Base-by-base conservation (phyloP, 2,797 vertebrate genomes). In the Euthynnus affinis region DNA sequence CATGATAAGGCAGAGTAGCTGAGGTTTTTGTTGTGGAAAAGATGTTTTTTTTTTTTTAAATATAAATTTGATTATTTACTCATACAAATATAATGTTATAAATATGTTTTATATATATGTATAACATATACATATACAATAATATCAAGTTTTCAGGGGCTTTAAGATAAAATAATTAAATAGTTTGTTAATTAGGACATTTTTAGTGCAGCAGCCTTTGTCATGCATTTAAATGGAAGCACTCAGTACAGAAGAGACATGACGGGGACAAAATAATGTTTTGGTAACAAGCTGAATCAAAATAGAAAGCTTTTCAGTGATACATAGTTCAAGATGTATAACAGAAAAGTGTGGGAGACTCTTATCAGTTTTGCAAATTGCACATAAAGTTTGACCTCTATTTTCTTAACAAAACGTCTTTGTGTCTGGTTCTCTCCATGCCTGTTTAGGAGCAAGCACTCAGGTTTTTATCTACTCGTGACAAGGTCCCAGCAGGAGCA, bases 401-500 rank as follows among this genome's bases (percentile, higher is more conserved):
- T 58, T 70, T 77, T 71, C 25, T 55, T 6, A n/a, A 65, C 20
- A 60, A 81, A 70, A 40, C 6, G 25, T 60, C 9, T 74, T 62
- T 73, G 17, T 65, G 49, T 69, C 42, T 52, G 8, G 37, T 49
- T 71, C 37, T 80, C 14, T 72, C 44, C 20, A 6, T 15, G 2
- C 29, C 60, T 53, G 12, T 40, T 37, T 68, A 37, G 37, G 37
- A 60, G 57, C 63, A 74, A 74, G 74, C 60, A 44, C 44, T 60
- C 70, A 25, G 60, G 9, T 77, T 88, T 75, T 76, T 66, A 73
- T 87, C 68, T 62, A 22, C 68, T 87, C 18, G 55, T 89, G 83
- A 89, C 87, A 87, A 87, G 77, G 65, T 88, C 85, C 86, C 82
- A 88, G 87, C 85, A 32, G 82, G 83, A 87, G 87, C 87, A 90